Percentiles rank a stretch among this genome's conserved stretches.
Evolutionary conservation across 2,797 vertebrate genomes (phyloP).

Genomic region (Microchirus variegatus): DNA sequence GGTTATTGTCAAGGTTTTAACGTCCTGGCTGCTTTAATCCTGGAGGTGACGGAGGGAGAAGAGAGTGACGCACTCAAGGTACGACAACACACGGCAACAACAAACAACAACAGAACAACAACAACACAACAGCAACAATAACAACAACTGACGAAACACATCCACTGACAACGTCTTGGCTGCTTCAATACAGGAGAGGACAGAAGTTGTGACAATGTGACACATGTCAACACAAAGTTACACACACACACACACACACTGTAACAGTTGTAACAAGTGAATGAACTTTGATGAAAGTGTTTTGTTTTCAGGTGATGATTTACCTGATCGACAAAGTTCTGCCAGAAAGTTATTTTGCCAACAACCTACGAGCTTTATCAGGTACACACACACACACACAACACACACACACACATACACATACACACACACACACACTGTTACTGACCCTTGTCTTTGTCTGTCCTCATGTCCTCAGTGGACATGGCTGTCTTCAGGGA

Average conservation of each 20-base stretch:
- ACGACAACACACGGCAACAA: background rate
- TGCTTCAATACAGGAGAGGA: slow-evolving; percentile 83
- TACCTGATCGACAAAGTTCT: slow-evolving; percentile 98
- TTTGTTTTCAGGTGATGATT: slow-evolving; percentile 92
- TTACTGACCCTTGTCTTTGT: no score
- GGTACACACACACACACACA: slow-evolving; percentile 40
- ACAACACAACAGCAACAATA: no score
- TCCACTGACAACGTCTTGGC: slow-evolving; percentile 87
- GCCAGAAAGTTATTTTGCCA: slow-evolving; percentile 98
- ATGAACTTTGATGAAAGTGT: background rate
- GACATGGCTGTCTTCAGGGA: slow-evolving; percentile 99
- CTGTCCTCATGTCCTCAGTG: slow-evolving; percentile 67
- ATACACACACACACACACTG: background rate
- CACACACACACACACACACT: no score
- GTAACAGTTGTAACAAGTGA: no score
- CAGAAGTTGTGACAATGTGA: no score
- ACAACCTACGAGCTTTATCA: slow-evolving; percentile 94
- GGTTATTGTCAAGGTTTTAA: slow-evolving; percentile 99
- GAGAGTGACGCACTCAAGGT: slow-evolving; percentile 98
- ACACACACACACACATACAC: background rate
- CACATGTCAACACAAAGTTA: no score
- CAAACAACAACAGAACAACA: no score
- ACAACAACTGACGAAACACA: no score
- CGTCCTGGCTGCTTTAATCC: slow-evolving; percentile 94
- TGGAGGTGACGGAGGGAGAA: slow-evolving; percentile 95